These are phyloP conservation scores for Phaethornis superciliosus DNA, from an alignment of 2,113 vertebrate genomes.

Conservation along the genomic window DNA sequence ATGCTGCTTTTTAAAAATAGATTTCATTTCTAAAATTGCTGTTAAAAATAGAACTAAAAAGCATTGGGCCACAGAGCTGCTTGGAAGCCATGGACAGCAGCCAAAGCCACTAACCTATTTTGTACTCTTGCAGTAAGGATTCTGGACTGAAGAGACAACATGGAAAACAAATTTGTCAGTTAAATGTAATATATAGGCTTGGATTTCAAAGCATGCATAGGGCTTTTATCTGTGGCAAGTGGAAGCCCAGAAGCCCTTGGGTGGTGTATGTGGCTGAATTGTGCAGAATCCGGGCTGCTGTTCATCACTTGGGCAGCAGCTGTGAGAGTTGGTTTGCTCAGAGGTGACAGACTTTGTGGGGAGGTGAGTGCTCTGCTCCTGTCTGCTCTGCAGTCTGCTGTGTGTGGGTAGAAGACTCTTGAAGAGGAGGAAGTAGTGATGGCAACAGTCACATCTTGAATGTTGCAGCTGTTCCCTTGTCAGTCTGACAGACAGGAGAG, in stretches of 20 bases:
- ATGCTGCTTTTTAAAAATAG: constrained; percentile 62
- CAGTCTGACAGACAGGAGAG: not conserved
- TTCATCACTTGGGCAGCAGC: not conserved
- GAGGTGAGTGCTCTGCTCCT: accelerated
- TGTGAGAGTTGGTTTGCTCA: not conserved
- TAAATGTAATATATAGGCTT: not conserved
- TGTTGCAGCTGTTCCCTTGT: not conserved
- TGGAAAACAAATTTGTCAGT: not conserved
- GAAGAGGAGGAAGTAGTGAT: not conserved
- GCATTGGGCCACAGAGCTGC: not conserved
- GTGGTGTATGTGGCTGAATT: not conserved
- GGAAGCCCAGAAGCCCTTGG: not conserved
- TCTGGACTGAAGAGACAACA: not conserved
- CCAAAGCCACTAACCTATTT: not conserved
- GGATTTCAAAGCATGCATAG: not conserved
- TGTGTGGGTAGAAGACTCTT: not conserved
- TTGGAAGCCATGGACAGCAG: not conserved
- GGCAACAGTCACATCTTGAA: not conserved
- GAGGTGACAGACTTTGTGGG: not conserved
- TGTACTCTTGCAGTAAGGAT: not conserved
- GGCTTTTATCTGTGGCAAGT: not conserved
- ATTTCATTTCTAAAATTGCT: constrained; percentile 31
- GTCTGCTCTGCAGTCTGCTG: not conserved
- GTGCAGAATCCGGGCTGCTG: not conserved
- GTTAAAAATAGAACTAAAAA: constrained; percentile 67